These are phyloP conservation scores for Diadegma fenestrale DNA, from an alignment of 2,888 invertebrate genomes.

Conservation along the genomic window DNA sequence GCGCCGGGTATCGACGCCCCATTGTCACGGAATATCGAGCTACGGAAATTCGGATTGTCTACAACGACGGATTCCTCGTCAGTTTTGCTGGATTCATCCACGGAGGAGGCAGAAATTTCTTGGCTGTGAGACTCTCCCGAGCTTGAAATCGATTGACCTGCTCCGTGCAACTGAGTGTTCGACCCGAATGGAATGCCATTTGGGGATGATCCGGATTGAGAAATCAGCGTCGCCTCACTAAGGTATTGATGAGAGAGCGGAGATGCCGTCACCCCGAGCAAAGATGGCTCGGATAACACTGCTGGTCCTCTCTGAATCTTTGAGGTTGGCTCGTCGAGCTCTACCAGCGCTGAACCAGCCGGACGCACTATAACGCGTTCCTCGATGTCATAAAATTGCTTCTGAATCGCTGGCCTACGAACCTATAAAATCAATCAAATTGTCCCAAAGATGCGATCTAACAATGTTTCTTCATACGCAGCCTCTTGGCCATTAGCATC, in stretches of 20 bases:
- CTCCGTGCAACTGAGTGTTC: conserved; percentile 69
- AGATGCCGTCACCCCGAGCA: conserved; percentile 73
- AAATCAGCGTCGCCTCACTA: conserved; percentile 70
- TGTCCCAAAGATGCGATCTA: background rate
- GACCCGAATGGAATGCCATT: conserved; percentile 67
- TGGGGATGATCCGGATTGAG: conserved; percentile 68
- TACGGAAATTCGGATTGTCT: conserved; percentile 82
- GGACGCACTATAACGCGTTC: conserved; percentile 87
- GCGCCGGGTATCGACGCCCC: conserved; percentile 38
- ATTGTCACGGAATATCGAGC: conserved; percentile 61
- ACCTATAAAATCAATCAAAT: conserved; percentile 78
- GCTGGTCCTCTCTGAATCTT: conserved; percentile 86
- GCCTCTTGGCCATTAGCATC: background rate
- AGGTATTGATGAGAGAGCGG: conserved; percentile 71
- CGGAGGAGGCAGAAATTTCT: conserved; percentile 73
- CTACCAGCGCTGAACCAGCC: conserved; percentile 87
- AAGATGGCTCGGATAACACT: conserved; percentile 76
- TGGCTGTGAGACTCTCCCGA: conserved; percentile 77
- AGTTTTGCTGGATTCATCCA: conserved; percentile 60
- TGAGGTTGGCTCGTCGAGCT: conserved; percentile 87
- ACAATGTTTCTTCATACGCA: background rate
- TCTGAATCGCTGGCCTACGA: conserved; percentile 88
- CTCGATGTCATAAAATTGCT: conserved; percentile 89
- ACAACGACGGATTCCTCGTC: conserved; percentile 81
- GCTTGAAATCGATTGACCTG: conserved; percentile 69